Evolutionary conservation across 1,140 invertebrate genomes (phyloP).

Genomic region (Lepidurus packardi): DNA sequence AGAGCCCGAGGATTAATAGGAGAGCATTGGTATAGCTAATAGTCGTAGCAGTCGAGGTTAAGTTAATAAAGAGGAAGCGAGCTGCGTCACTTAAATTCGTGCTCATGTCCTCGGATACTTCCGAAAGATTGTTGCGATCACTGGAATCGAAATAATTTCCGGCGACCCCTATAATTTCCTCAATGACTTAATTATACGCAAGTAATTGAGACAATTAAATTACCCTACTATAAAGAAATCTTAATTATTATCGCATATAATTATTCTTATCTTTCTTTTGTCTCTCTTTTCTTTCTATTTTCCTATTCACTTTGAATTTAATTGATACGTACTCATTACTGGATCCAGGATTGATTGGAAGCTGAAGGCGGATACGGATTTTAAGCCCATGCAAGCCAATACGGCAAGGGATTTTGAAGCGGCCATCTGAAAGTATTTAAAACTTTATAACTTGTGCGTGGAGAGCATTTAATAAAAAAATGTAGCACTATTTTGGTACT

Average conservation of each 20-base stretch:
- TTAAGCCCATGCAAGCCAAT: not conserved
- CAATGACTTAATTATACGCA: not conserved
- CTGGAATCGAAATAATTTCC: not conserved
- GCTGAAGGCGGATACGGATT: conserved; percentile 9
- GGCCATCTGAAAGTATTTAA: not conserved
- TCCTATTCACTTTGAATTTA: not conserved
- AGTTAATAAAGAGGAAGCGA: conserved; percentile 26
- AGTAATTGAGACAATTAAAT: not conserved
- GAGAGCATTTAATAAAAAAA: not conserved
- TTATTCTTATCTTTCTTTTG: too few relatives aligned
- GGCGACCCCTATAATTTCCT: not conserved
- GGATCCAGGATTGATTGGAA: conserved; percentile 14
- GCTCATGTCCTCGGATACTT: conserved; percentile 18
- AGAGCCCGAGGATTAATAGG: conserved; percentile 26
- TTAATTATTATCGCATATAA: too few relatives aligned
- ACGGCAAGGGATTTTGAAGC: not conserved
- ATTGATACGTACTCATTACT: not conserved
- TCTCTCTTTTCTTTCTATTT: not conserved
- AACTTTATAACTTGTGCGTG: not conserved
- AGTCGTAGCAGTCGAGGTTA: conserved; percentile 16
- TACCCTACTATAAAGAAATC: too few relatives aligned
- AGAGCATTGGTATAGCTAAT: conserved; percentile 30
- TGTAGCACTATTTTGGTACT: not conserved
- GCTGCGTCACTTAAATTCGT: conserved; percentile 16
- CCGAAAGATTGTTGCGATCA: not conserved